phyloP scores from a whole-genome alignment of 2,888 invertebrate species.

The Amblyjoppa fuscipennis region DNA sequence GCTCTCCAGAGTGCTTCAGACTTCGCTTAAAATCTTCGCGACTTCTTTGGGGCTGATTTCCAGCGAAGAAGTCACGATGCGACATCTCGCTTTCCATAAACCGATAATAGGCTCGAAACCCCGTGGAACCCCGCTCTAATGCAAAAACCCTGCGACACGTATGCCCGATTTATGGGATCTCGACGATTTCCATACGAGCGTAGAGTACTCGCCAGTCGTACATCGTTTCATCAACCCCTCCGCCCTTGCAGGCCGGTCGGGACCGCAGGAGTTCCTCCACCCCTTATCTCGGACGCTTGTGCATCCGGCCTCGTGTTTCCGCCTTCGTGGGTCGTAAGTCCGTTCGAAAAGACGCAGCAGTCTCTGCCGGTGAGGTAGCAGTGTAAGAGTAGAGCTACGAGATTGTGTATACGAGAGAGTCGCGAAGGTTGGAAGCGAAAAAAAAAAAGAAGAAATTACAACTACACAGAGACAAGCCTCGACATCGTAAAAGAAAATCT shows the following conservation, averaged over 20 bases:
- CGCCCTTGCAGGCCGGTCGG: background rate
- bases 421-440: slow-evolving; percentile 37
- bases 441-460: slow-evolving; percentile 38
- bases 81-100: background rate
- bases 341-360: slow-evolving; percentile 44
- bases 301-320: slow-evolving; percentile 66
- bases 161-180: slow-evolving; percentile 1
- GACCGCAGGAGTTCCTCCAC: slow-evolving; percentile 37
- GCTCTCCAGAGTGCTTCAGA: too few relatives aligned
- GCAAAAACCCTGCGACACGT: slow-evolving; percentile 2
- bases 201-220: slow-evolving; percentile 21
- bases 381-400: slow-evolving; percentile 1
- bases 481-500: slow-evolving; percentile 61
- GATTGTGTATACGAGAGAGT: slow-evolving; percentile 32
- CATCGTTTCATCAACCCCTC: slow-evolving; percentile 34
- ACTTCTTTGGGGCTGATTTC: too few relatives aligned
- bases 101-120: background rate
- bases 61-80: too few relatives aligned
- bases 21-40: too few relatives aligned
- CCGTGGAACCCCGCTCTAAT: background rate
- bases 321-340: slow-evolving; percentile 65
- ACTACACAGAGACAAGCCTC: slow-evolving; percentile 35
- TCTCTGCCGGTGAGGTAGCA: slow-evolving; percentile 7
- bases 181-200: slow-evolving; percentile 9
- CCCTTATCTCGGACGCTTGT: slow-evolving; percentile 65